Conservation (phyloP, 2,888 invertebrate species). For the Desoria tigrina region DNA sequence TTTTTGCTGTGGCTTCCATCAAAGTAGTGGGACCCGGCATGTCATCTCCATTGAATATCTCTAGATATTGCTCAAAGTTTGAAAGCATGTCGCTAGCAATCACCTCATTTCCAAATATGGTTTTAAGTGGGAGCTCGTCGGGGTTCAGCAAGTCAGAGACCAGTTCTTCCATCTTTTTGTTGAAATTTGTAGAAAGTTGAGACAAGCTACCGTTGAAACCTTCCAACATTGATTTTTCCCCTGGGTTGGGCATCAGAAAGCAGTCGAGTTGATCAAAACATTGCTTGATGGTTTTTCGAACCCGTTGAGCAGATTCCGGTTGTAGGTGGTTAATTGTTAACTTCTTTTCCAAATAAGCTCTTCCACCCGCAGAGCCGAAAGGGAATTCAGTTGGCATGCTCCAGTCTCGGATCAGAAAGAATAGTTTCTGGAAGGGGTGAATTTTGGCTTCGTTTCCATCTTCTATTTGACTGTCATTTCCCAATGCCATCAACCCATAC, state of each 20-base stretch:
- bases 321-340: conserved; percentile 15
- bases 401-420: conserved; percentile 50
- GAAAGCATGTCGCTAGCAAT: conserved; percentile 18
- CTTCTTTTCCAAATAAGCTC: conserved; percentile 26
- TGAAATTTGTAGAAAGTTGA: conserved; percentile 14
- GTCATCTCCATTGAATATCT: conserved; percentile 28
- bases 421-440: conserved; percentile 49
- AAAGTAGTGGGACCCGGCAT: conserved; percentile 9
- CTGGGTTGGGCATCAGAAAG: conserved; percentile 95
- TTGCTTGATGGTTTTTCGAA: conserved; percentile 85
- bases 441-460: neutral
- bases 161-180: conserved; percentile 30
- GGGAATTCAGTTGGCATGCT: conserved; percentile 21
- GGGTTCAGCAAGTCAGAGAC: conserved; percentile 30
- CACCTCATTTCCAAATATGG: conserved; percentile 22
- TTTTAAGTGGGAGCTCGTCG: conserved; percentile 26
- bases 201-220: conserved; percentile 34
- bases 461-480: conserved; percentile 13
- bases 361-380: conserved; percentile 37
- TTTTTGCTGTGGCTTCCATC: conserved; percentile 18
- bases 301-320: conserved; percentile 75
- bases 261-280: conserved; percentile 95
- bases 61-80: conserved; percentile 22
- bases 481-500: conserved; percentile 36
- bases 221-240: conserved; percentile 25